A percentile compares a stretch with the other conserved stretches of the same genome.
These are phyloP conservation scores for Brienomyrus longianalis DNA, from an alignment of 2,113 vertebrate genomes.

Conservation along the genomic window DNA sequence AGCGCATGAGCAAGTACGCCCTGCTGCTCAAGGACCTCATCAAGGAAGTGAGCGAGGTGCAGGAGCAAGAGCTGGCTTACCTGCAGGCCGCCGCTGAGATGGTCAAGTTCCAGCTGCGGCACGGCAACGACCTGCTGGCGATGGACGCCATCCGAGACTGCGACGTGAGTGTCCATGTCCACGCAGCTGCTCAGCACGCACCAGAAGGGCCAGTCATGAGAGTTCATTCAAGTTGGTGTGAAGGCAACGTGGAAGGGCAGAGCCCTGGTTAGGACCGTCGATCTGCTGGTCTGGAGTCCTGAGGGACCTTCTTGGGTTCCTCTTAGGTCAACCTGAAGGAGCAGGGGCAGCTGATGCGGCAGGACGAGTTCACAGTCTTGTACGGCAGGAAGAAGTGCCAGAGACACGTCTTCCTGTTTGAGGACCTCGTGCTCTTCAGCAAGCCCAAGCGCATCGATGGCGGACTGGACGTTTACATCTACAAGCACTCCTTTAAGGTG, in stretches of 20 bases:
- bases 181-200: neutral
- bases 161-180: conserved; percentile 64
- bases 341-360: conserved; percentile 75
- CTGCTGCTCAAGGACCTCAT: conserved; percentile 88
- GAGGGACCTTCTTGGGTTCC: neutral
- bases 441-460: conserved; percentile 71
- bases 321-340: conserved; percentile 79
- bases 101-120: conserved; percentile 90
- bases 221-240: neutral
- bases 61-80: conserved; percentile 76
- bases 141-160: conserved; percentile 95
- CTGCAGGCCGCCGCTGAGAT: conserved; percentile 81
- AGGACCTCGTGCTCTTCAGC: conserved; percentile 80
- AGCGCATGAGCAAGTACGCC: conserved; percentile 93
- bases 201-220: neutral
- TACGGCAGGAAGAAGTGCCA: conserved; percentile 68
- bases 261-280: neutral
- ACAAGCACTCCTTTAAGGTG: conserved; percentile 81
- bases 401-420: conserved; percentile 75
- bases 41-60: conserved; percentile 76
- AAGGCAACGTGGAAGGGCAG: neutral
- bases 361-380: conserved; percentile 73
- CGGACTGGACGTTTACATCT: conserved; percentile 69
- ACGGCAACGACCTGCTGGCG: conserved; percentile 89
- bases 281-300: neutral